These are phyloP conservation scores for Periphyllus acericola DNA, from an alignment of 2,888 invertebrate genomes.

Conservation along the genomic window DNA sequence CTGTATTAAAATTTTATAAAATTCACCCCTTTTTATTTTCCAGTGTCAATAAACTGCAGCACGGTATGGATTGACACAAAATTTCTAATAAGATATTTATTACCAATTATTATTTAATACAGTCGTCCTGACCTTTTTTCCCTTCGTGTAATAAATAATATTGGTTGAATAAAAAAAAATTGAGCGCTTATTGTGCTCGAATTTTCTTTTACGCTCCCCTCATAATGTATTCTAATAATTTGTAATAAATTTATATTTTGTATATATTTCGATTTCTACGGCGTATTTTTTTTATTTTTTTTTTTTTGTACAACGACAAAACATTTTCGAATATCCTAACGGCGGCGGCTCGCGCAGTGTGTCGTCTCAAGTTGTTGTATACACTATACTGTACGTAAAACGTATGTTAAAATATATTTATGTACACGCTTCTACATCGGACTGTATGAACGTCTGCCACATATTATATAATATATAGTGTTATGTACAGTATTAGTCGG, in stretches of 20 bases:
- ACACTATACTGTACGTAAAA: neutral
- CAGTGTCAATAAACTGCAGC: constrained; percentile 32
- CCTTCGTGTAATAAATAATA: constrained; percentile 48
- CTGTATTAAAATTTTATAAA: constrained; percentile 36
- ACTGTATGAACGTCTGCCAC: neutral
- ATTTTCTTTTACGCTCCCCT: neutral
- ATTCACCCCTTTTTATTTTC: constrained; percentile 30
- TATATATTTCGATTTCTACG: neutral
- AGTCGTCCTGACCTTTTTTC: constrained; percentile 44
- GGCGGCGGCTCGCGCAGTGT: neutral
- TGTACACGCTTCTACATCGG: neutral
- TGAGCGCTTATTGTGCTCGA: neutral
- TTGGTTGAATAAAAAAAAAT: constrained; percentile 41
- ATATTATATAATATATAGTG: neutral
- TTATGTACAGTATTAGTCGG: neutral
- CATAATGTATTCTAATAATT: constrained; percentile 39
- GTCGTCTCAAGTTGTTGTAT: neutral
- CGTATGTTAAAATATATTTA: neutral
- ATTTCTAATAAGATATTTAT: constrained; percentile 56
- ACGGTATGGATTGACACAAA: constrained; percentile 22
- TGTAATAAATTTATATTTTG: constrained; percentile 50
- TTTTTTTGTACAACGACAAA: neutral
- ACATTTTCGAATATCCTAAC: neutral
- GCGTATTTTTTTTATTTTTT: neutral
- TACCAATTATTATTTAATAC: constrained; percentile 58